Evolutionary conservation across 2,888 invertebrate species (phyloP).

Genomic region (Patella pellucida): DNA sequence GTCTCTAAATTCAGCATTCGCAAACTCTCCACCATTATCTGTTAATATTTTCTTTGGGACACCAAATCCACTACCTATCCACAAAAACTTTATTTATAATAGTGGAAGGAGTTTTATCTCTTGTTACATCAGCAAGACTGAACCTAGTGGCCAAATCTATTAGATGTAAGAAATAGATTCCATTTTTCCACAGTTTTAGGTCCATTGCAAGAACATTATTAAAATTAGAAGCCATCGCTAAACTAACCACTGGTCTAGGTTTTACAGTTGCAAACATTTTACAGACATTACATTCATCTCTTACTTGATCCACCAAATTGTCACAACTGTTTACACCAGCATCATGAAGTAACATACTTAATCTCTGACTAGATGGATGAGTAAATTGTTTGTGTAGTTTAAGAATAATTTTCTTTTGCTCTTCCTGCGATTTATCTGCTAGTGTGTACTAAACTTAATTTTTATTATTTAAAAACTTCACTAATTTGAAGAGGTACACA

Average conservation of each 20-base stretch:
- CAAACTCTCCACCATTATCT: too few species aligned
- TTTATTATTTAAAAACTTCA: neutral
- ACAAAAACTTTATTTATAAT: too few species aligned
- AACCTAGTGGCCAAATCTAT: too few species aligned
- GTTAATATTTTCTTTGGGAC: too few species aligned
- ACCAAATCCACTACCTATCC: too few species aligned
- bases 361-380: too few species aligned
- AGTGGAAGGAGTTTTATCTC: too few species aligned
- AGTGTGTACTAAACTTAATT: neutral
- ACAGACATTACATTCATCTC: slow-evolving; percentile 1
- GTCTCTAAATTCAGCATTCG: too few species aligned
- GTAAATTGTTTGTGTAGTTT: neutral
- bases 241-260: slow-evolving; percentile 14
- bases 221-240: slow-evolving; percentile 14
- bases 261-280: neutral
- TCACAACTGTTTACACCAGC: slow-evolving; percentile 1
- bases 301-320: neutral
- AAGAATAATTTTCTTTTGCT: neutral
- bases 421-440: neutral
- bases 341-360: neutral
- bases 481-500: slow-evolving; percentile 21
- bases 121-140: too few species aligned
- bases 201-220: slow-evolving; percentile 27
- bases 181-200: too few species aligned
- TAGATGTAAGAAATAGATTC: too few species aligned